A percentile compares a stretch with the other conserved stretches of the same genome.
phyloP scores from a whole-genome alignment of 1,140 invertebrate genomes.

The Drosophila pseudoananassae region DNA sequence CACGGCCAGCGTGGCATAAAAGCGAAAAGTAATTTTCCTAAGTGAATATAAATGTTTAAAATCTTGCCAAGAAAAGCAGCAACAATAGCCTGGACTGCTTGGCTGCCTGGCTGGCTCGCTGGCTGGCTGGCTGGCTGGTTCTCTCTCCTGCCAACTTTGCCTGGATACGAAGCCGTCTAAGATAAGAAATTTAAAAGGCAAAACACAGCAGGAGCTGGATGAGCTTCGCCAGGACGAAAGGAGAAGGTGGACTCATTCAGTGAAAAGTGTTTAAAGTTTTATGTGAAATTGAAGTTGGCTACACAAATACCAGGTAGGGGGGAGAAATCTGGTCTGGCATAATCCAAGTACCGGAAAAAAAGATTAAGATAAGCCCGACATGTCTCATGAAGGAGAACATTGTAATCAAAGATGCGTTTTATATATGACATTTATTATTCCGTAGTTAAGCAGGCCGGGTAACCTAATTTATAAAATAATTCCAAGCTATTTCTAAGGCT shows the following conservation, averaged over 20 bases:
- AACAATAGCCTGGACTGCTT: constrained; percentile 18
- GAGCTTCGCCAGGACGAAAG: neutral
- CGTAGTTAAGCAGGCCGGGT: neutral
- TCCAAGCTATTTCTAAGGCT: too few relatives aligned
- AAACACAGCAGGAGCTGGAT: constrained; percentile 26
- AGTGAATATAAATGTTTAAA: constrained; percentile 82
- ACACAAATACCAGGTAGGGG: constrained; percentile 46
- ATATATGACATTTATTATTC: neutral
- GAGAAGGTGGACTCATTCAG: constrained; percentile 39
- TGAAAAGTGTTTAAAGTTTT: constrained; percentile 77
- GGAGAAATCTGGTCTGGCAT: constrained; percentile 20
- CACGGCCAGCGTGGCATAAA: constrained; percentile 71
- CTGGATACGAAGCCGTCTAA: constrained; percentile 35
- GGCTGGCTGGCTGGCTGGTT: neutral
- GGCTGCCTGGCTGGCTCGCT: neutral
- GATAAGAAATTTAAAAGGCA: constrained; percentile 69
- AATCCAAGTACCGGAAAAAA: constrained; percentile 18
- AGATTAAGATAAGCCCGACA: neutral
- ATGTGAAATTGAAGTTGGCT: constrained; percentile 73
- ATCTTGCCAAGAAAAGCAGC: constrained; percentile 47
- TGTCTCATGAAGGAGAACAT: neutral
- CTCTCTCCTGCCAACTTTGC: constrained; percentile 6
- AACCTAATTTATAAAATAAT: neutral
- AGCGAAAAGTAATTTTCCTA: constrained; percentile 81
- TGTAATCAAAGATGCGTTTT: neutral